These are phyloP conservation scores for Agelastica alni DNA, from an alignment of 2,888 invertebrate species.

Conservation along the genomic window DNA sequence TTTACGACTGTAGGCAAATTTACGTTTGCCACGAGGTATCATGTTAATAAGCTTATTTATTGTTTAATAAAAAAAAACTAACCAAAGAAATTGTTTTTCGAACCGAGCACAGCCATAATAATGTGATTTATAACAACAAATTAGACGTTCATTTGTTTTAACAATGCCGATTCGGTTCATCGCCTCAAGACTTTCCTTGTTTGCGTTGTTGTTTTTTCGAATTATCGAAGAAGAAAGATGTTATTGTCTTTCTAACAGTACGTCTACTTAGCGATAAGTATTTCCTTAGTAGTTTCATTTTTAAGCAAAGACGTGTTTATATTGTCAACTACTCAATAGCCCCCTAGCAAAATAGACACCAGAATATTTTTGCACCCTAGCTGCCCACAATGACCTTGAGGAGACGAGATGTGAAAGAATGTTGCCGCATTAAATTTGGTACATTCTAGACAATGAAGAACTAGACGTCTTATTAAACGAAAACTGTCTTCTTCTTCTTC, in stretches of 20 bases:
- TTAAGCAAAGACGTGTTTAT: too few species aligned
- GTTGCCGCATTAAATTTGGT: too few species aligned
- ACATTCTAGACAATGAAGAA: too few species aligned
- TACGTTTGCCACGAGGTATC: conserved; percentile 26
- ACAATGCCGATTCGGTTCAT: conserved; percentile 18
- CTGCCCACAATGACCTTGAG: too few species aligned
- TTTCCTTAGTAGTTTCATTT: too few species aligned
- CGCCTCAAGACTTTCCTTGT: conserved; percentile 23
- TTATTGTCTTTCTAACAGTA: not conserved
- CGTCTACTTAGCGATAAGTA: too few species aligned
- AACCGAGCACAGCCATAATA: conserved; percentile 16
- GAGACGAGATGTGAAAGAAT: too few species aligned
- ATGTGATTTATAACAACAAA: conserved; percentile 27
- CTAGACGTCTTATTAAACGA: too few species aligned
- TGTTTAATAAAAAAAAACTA: conserved; percentile 22
- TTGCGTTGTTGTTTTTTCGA: not conserved
- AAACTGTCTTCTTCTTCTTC: too few species aligned
- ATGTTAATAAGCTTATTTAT: conserved; percentile 26
- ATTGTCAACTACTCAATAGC: too few species aligned
- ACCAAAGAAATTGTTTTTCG: not conserved
- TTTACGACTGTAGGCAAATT: conserved; percentile 11
- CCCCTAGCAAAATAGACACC: too few species aligned
- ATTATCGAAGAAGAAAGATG: not conserved
- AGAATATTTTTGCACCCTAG: too few species aligned
- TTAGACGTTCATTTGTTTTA: conserved; percentile 26